Base-by-base conservation (phyloP, 2,888 invertebrate species). In the Erebia ligea region DNA sequence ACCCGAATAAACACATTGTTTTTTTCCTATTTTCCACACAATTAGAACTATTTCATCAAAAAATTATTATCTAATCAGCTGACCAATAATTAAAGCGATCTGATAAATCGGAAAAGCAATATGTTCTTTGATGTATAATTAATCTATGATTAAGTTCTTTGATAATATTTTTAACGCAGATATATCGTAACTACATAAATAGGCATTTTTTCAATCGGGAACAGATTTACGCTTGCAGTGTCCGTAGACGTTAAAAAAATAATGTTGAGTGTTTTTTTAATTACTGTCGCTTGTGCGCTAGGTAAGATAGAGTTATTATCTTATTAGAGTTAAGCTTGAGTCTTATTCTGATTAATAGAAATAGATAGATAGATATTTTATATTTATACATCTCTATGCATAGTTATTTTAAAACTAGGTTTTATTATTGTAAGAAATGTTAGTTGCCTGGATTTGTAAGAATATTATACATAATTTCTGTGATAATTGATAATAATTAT, bases 261-360 rank as follows among this genome's bases (percentile, higher is more conserved):
- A 70, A 80, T 80, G 78, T 75, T 77, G 42, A 61, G 68, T 34
- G 77, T 76, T 57, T 65, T 80, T 11, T 56, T 73, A 48, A 59
- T 81, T 19, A 52, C 79, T 57, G 68, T 79, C 15, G 68, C 71
- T 69, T 74, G 73, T 52, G 68, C 78, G 34, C 72, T 79, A 50
- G 80, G 84, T 85, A 78, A 79, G 78, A 65, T 48, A n/a, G 61
- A 19, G 19, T 15, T 61, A 15, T 61, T 21, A 61, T 19, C 19
- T 61, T 45, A 45, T 21, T 61, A 45, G 17, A 2, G 40, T 59
- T 40, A 40, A 10, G 34, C 50, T 50, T 15, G n/a, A 50, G 15
- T 6, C 5, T 50, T 45, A 10, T 45, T 45, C 45, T 45, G 1
- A 45, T 4, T 13, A 45, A 45, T 13, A 45, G 1, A 45, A 6